Evolutionary conservation across 2,888 invertebrate genomes (phyloP), one percentile per base, ranked within the genome.

Genomic region (Calliopum simillimum): DNA sequence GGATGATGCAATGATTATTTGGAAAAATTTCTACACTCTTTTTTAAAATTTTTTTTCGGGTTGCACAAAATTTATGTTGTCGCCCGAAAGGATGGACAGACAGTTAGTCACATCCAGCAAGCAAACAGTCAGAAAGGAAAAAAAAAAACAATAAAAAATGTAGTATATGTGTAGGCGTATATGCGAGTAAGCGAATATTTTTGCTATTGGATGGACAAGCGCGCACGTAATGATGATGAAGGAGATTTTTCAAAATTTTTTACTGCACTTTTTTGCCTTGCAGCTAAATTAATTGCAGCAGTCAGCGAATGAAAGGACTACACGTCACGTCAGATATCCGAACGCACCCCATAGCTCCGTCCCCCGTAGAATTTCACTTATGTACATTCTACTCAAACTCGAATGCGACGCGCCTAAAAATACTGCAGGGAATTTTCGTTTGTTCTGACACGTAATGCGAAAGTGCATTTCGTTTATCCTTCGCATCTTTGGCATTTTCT

Each of bases 41-140:
- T 33, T 33, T 33, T 23, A 12, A 16, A 51, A 21, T 70, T 63
- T 71, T 69, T 78, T 77, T 79, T 68, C 72, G 77, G 79, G 77
- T 77, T 81, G 79, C 80, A 81, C 78, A 80, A 83, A 82, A 84
- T 84, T 83, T 82, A 82, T 81, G 80, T 79, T 81, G 83, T 80
- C 83, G 75, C 68, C 72, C 75, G 65, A 55, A 33, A 65, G 65
- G 44, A 65, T 43, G 55, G 23, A 53, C 51, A 33, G 55, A 65
- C 53, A 23, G 21, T 21, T 21, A 53, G 19, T 21, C 19, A 53
- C 14, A n/a, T 49, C 43, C 2, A 19, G 19, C 49, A 46, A 49
- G 49, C 33, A 49, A 58, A 53, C 43, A 11, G 41, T 33, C 4
- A 23, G 12, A 58, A 25, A 23, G 44, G 19, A 55, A 19, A 61